Evolutionary conservation across 1,140 invertebrate genomes (phyloP).

Genomic region (Eciton burchellii): DNA sequence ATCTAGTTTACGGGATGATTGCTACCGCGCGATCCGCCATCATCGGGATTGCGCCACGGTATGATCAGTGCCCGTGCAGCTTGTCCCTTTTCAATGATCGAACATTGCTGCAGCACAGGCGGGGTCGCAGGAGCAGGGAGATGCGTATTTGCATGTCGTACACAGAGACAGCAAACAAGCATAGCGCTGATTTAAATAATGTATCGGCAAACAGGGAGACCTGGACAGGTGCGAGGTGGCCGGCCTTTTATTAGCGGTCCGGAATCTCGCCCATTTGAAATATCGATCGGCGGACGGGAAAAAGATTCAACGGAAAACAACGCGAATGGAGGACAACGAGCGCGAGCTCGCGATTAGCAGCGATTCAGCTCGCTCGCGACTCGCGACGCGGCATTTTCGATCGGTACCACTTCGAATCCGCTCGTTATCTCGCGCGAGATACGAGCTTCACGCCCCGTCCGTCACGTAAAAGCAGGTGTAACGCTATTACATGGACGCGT

Average conservation of each 20-base stretch:
- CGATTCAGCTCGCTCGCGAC: neutral
- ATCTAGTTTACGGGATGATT: slow-evolving; percentile 66
- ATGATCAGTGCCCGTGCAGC: slow-evolving; percentile 20
- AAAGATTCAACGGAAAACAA: slow-evolving; percentile 44
- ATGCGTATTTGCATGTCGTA: slow-evolving; percentile 76
- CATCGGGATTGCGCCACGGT: slow-evolving; percentile 52
- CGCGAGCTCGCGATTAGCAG: neutral
- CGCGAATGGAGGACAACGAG: neutral
- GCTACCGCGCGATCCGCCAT: slow-evolving; percentile 38
- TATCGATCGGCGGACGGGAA: slow-evolving; percentile 8
- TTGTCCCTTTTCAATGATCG: slow-evolving; percentile 59
- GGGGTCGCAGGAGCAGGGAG: slow-evolving; percentile 42
- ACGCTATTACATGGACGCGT: slow-evolving; percentile 32
- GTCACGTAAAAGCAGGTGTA: slow-evolving; percentile 17
- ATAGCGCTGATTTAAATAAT: slow-evolving; percentile 78
- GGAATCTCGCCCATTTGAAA: slow-evolving; percentile 27
- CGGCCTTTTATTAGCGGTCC: slow-evolving; percentile 52
- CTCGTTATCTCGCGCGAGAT: neutral
- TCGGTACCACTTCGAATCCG: neutral
- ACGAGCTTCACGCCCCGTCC: neutral
- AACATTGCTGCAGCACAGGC: slow-evolving; percentile 5
- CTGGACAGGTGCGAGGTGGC: slow-evolving; percentile 60
- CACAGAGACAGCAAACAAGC: slow-evolving; percentile 75
- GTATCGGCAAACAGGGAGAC: slow-evolving; percentile 73
- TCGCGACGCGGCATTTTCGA: neutral